Evolutionary conservation across 2,113 vertebrate genomes (phyloP), one percentile per base, ranked within the genome.

Genomic region (Ctenomys sociabilis): DNA sequence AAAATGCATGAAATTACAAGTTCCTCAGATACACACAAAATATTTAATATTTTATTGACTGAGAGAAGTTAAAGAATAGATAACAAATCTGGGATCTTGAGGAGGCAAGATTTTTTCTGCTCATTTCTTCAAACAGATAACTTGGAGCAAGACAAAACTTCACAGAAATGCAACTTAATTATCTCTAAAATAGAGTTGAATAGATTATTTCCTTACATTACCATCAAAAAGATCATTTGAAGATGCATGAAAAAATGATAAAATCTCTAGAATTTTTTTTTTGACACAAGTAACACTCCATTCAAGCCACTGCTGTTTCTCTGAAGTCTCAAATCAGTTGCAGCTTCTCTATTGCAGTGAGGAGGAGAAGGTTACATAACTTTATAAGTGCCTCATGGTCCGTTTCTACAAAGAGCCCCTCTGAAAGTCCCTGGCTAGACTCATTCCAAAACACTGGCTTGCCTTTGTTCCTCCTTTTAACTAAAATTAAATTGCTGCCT

Each of bases 401-500:
- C 95, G 64, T 59, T 95, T 96, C 95, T 96, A 96, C 91, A 97
- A 97, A 81, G 92, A 95, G 82, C 30, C 90, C 93, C 24, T n/a
- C 85, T 66, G 61, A 94, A 93, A 93, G 90, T 64, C 81, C 85
- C 57, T 82, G 72, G 96, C 97, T 96, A 98, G 93, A 52, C 97
- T 97, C 80, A n/a, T 68, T 97, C 88, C 88, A 80, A 81, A 81
- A 94, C 96, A 98, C 0, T 68, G 57, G 40, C 95, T 28, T 75
- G 86, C 1, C 95, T 57, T 97, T 95, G 87, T 32, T 96, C 93
- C 84, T 94, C 77, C 97, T 95, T 96, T 93, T 97, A 97, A 97
- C 96, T 96, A 97, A 94, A 98, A 96, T 95, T 95, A 97, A 97
- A 98, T 92, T 95, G 82, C 94, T 97, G 87, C 81, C 97, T 95